Conservation (phyloP, 2,797 vertebrate genomes). For the Ctenopoma kingsleyae region DNA sequence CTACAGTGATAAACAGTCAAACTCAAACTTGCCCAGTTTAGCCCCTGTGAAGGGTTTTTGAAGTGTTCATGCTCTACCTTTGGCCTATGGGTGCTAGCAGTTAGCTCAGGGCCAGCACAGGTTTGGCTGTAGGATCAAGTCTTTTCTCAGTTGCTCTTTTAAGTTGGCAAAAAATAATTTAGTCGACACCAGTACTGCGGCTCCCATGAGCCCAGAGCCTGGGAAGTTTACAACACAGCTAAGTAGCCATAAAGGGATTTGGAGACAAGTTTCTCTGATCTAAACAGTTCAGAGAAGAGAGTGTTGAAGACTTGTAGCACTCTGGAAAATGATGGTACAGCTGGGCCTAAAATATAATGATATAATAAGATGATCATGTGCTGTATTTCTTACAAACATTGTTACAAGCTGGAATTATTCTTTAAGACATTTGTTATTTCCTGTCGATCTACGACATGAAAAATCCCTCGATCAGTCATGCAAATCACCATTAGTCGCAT, state of each 20-base stretch:
- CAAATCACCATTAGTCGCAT: background rate
- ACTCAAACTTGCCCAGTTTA: conserved; percentile 18
- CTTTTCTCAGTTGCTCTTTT: conserved; percentile 29
- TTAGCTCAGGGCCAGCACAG: conserved; percentile 17
- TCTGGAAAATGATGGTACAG: conserved; percentile 26
- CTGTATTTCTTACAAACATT: background rate
- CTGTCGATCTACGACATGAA: background rate
- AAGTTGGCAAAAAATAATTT: conserved; percentile 58
- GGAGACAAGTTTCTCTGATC: conserved; percentile 33
- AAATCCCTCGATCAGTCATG: background rate
- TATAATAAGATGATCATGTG: conserved; percentile 16
- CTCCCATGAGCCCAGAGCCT: conserved; percentile 41
- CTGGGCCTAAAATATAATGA: conserved; percentile 28
- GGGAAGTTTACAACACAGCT: conserved; percentile 63
- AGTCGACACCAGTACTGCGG: conserved; percentile 41
- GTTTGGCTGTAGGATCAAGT: conserved; percentile 19
- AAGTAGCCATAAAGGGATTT: conserved; percentile 71
- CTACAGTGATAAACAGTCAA: conserved; percentile 25
- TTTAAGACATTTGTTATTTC: background rate
- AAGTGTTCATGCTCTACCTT: conserved; percentile 32
- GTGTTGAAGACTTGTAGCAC: conserved; percentile 28
- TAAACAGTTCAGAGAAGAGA: conserved; percentile 45
- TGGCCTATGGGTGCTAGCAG: conserved; percentile 24
- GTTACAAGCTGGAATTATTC: background rate
- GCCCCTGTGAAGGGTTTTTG: conserved; percentile 8